phyloP scores from a whole-genome alignment of 2,797 vertebrate genomes.

The Phoxinus dragarum region DNA sequence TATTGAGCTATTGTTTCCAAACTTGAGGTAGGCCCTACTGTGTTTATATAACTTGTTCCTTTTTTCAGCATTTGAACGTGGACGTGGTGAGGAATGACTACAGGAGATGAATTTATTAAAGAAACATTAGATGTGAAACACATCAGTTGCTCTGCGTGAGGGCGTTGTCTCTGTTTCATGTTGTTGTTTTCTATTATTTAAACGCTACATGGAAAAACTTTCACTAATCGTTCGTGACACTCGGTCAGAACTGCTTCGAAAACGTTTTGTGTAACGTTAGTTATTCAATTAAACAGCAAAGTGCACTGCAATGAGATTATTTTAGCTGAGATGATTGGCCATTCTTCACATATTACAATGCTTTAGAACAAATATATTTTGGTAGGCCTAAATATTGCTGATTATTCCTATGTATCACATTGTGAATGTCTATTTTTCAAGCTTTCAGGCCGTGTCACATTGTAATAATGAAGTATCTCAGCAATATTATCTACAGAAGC shows the following conservation, averaged over 20 bases:
- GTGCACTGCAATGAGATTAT: not conserved
- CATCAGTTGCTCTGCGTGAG: constrained; percentile 16
- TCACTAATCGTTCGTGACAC: not conserved
- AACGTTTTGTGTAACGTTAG: not conserved
- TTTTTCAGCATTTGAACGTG: not conserved
- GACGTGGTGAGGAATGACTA: not conserved
- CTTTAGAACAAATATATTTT: not conserved
- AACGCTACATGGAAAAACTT: not conserved
- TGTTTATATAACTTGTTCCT: not conserved
- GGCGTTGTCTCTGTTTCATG: not conserved
- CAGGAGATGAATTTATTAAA: constrained; percentile 38
- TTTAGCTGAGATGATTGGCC: not conserved
- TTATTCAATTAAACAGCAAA: not conserved
- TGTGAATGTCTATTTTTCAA: not conserved
- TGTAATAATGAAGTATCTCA: constrained; percentile 54
- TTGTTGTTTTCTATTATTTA: constrained; percentile 1
- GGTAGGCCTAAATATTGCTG: not conserved
- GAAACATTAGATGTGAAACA: constrained; percentile 25
- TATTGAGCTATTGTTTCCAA: not conserved
- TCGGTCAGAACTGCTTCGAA: not conserved
- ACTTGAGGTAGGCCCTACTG: not conserved
- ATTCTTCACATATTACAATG: not conserved
- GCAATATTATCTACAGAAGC: not conserved
- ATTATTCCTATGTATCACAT: not conserved
- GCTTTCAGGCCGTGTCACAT: constrained; percentile 8